Base-by-base conservation (phyloP, 2,113 vertebrate genomes). In the Pluvialis apricaria region DNA sequence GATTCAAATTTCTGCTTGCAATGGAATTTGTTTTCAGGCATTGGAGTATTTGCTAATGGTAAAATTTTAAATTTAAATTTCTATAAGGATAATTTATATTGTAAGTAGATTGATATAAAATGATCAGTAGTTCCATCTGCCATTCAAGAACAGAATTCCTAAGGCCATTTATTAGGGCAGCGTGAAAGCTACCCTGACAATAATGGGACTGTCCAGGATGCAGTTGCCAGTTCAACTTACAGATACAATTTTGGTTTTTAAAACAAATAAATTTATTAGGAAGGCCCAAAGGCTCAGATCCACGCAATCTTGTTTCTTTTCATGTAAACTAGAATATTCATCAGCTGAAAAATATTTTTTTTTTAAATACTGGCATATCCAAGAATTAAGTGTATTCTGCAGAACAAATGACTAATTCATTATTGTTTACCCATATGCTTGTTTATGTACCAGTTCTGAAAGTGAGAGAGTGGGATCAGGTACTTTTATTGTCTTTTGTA, bases 1-100 rank as follows among this genome's bases (percentile, higher is more conserved):
- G 57, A 95, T 68, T 83, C 44, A 68, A 31, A 78, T 86, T 95
- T 90, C 49, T 82, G 64, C 77, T 82, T 55, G 75, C 81, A 89
- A 9, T 26, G 36, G 73, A 84, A 91, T 93, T 81, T 76, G 80
- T 75, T 97, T 96, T 94, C 69, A 93, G 82, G 92, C 72, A 88
- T 4, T 49, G 29, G 18, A 96, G 49, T 68, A 88, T 60, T 65
- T 26, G 3, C 13, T 77, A 82, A 76, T 1, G 15, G 54, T 45
- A 61, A 83, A 88, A 91, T 54, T 72, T 92, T 82, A 2, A 51
- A 86, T 52, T 51, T 68, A 71, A 61, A 93, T 88, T 92, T 93
- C 82, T 65, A 36, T 75, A 73, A 57, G 52, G 68, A 34, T 70
- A 93, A 83, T 87, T 94, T 88, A 61, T 16, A n/a, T 34, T 69